A percentile compares a stretch with the other conserved stretches of the same genome.
phyloP scores from a whole-genome alignment of 2,888 invertebrate genomes.

The Halictus ligatus region DNA sequence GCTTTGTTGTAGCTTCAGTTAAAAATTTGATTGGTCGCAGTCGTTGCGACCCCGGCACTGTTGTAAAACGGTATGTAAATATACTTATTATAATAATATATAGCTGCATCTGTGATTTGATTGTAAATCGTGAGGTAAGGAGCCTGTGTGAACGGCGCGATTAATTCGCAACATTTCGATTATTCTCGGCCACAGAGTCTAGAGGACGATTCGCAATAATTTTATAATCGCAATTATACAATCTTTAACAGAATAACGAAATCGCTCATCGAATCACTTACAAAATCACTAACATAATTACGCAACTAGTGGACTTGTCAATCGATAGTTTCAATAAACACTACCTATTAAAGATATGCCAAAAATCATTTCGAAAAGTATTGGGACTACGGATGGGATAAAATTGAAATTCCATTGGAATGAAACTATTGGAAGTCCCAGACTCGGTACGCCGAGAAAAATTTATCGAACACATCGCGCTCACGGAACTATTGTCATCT shows the following conservation, averaged over 20 bases:
- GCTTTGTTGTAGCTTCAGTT: constrained; percentile 54
- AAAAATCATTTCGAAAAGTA: background rate
- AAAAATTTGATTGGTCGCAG: constrained; percentile 72
- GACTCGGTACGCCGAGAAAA: constrained; percentile 47
- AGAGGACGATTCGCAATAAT: constrained; percentile 28
- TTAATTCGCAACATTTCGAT: constrained; percentile 51
- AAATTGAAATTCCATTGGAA: background rate
- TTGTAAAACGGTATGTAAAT: constrained; percentile 83
- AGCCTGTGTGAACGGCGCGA: constrained; percentile 77
- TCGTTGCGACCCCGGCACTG: constrained; percentile 78
- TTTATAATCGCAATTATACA: background rate
- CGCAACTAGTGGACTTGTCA: background rate
- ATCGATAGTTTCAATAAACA: background rate
- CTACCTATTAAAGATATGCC: background rate
- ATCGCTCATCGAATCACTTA: background rate
- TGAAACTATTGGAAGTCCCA: constrained; percentile 34
- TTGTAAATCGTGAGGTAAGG: constrained; percentile 83
- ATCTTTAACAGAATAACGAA: background rate
- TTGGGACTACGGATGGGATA: background rate
- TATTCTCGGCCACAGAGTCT: constrained; percentile 22
- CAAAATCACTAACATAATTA: background rate
- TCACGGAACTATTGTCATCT: constrained; percentile 84
- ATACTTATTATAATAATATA: constrained; percentile 83
- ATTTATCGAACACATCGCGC: constrained; percentile 70
- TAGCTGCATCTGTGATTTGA: constrained; percentile 84